Evolutionary conservation across 2,113 vertebrate species (phyloP), one percentile per base, ranked within the genome.

Genomic region (Melanerpes aurifrons): DNA sequence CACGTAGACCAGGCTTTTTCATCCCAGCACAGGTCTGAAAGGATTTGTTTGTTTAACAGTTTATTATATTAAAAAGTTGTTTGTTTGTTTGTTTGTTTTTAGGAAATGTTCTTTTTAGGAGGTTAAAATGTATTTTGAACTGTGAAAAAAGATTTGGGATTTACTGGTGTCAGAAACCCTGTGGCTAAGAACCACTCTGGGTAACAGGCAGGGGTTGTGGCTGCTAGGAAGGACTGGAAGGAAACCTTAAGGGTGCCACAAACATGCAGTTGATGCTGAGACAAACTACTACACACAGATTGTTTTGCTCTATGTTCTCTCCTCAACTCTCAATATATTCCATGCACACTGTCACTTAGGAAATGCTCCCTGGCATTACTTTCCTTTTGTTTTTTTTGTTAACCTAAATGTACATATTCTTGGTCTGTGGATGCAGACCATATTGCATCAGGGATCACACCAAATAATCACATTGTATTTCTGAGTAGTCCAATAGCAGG

Each of bases 401-500:
- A 22, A 43, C 48, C 69, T 68, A 61, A 45, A 32, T 21, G 31
- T 64, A 40, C 25, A 15, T 87, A 40, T 25, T 61, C 20, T 26
- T 28, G 45, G 53, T 56, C 59, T 74, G 69, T 73, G 80, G 66
- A 10, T 31, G 63, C 63, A 71, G 76, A 54, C 53, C 59, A 10
- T 61, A 86, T 18, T 6, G 2, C 68, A 86, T 37, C 31, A 79
- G 68, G 26, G 61, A 76, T 77, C 29, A 62, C 14, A 58, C 62
- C 17, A 12, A 69, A 50, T 76, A 69, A 50, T 47, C 11, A 0
- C 16, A 20, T 64, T 63, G 68, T 43, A 73, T 83, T 91, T 85
- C 71, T 61, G 61, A 66, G n/a, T 78, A 86, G 89, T 81, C 82
- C 58, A 54, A 79, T 82, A 72, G 54, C 58, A 22, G 21, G 53